Conservation (phyloP, 2,113 vertebrate genomes). For the Corythoichthys intestinalis region DNA sequence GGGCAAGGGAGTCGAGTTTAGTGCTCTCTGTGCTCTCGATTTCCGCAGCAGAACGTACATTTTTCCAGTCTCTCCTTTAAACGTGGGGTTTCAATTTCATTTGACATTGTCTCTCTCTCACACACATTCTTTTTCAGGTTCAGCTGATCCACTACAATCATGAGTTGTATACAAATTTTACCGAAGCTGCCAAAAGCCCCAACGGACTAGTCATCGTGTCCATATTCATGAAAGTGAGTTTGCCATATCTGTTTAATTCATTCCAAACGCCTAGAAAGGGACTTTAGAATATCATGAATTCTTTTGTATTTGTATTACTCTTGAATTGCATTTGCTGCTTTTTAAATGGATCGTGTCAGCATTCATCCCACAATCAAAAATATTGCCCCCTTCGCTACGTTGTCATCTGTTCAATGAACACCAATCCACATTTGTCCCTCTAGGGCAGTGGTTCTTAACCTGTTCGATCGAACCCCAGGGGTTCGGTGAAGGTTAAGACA, state of each 20-base stretch:
- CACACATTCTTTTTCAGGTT: constrained; percentile 74
- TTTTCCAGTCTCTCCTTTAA: too few species aligned
- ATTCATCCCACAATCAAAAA: too few species aligned
- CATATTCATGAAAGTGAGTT: constrained; percentile 99
- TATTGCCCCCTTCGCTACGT: too few species aligned
- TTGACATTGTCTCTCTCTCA: background rate
- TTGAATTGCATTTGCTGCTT: background rate
- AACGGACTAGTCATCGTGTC: constrained; percentile 97
- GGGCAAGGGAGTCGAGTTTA: too few species aligned
- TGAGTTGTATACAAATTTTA: constrained; percentile 94
- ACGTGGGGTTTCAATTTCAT: background rate
- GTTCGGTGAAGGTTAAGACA: too few species aligned
- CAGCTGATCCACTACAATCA: constrained; percentile 99
- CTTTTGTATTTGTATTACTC: background rate
- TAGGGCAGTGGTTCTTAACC: too few species aligned
- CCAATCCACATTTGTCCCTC: too few species aligned
- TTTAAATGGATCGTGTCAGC: too few species aligned
- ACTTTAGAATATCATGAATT: background rate
- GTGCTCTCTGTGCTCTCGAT: too few species aligned
- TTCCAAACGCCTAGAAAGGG: background rate
- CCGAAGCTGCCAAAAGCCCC: constrained; percentile 96
- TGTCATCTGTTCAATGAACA: too few species aligned
- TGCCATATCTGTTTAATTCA: constrained; percentile 1
- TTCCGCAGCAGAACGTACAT: too few species aligned
- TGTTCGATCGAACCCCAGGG: too few species aligned